Base-by-base conservation (phyloP, 1,140 invertebrate species). In the Rhagoletis pomonella region DNA sequence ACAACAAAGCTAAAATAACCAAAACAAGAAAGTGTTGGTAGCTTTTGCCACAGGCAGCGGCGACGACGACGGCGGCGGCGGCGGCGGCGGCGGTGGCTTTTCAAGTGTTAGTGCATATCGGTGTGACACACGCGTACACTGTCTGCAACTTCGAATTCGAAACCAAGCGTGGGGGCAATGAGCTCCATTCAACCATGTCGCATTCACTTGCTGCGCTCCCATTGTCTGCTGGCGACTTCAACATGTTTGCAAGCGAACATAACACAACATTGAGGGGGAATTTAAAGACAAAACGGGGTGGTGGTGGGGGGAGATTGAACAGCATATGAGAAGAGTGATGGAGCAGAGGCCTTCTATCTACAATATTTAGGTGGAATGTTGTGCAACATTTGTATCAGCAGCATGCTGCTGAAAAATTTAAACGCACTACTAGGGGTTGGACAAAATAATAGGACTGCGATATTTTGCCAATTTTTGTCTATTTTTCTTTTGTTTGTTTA, bases 161-260 rank as follows among this genome's bases (percentile, higher is more conserved):
- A 14, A 44, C 42, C 42, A 12, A 47, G 4, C 5, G 67, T 47
- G 67, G 67, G 67, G 67, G 67, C 67, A 73, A 73, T 73, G 67
- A 73, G 67, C 67, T 73, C 67, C 67, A 73, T 47, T 73, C 67
- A 73, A 42, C 39, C 67, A 47, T 6, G 42, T 47, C 67, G 67
- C 42, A 4, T 12, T 29, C 67, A 12, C 39, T 47, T 3, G 12
- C 12, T 73, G 29, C 0, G 42, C 67, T 47, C 67, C 39, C 14
- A 44, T 44, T 12, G 67, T 73, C 44, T 14, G 67, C 6, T 73
- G 10, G 4, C 67, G 42, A n/a, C 3, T 14, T 12, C 67, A 73
- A 73, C 67, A 47, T 44, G 67, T 73, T 73, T 14, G 42, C 12
- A 47, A 73, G 39, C 67, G 67, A 73, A 73, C 67, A 73, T 17